Evolutionary conservation across 2,888 invertebrate genomes (phyloP), one percentile per base, ranked within the genome.

Genomic region (Rotaria socialis): DNA sequence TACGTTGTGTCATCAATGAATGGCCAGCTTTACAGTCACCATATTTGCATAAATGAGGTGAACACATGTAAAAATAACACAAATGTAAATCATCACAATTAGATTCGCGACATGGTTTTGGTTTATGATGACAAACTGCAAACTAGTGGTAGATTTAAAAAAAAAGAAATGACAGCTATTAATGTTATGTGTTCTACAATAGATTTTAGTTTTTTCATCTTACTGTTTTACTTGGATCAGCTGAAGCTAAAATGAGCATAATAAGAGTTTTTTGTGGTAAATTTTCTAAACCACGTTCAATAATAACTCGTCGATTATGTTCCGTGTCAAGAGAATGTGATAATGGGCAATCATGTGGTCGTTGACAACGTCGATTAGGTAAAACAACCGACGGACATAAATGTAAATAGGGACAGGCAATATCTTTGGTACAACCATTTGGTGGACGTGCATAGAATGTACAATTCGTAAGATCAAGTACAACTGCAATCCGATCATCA

Each of bases 141-240:
- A 80, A 80, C 80, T 80, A 80, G 6, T 11, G 0, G 2, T 14
- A 47, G 41, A 24, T n/a, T 8, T 47, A 47, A 24, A 80, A 0
- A 19, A 60, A 67, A 52, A 52, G 11, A 47, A 11, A 7, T 10
- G 11, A 47, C 7, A 11, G 4, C 7, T 11, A 47, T 47, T 47
- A 11, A 47, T 47, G 47, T 47, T 47, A 47, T 47, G 47, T 11
- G 7, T 47, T 47, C 7, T 47, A 47, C 7, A 47, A 47, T 2
- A 35, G 2, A 35, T 35, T 35, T 10, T 47, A 47, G 47, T 43
- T 19, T 19, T 4, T 47, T 75, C 22, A 7, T 47, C 47, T 22
- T 80, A 80, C 80, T n/a, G 80, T 80, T 80, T 80, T 80, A 80
- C 47, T 80, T 80, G 80, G 80, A 80, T 80, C 80, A 47, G 80